Base-by-base conservation (phyloP, 2,113 vertebrate species). In the Dunckerocampus dactyliophorus region DNA sequence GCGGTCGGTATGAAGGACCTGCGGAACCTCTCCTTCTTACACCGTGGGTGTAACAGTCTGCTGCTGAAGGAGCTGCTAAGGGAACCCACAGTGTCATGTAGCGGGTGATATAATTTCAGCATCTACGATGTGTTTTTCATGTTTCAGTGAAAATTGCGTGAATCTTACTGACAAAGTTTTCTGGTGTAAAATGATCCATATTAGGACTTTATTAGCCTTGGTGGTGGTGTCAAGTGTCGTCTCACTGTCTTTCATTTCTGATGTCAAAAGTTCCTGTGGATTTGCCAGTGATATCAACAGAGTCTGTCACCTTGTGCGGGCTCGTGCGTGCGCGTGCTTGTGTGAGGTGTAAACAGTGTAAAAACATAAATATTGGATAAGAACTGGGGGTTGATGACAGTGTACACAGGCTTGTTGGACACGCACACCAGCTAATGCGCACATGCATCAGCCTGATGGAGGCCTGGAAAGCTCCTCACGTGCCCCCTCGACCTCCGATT, bases 321-420 rank as follows among this genome's bases (percentile, higher is more conserved):
- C 43, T 69, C 2, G 14, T 46, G 24, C 10, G 2, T 46, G 45
- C 3, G 12, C 45, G 5, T 22, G 34, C 19, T 47, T 45, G 50
- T 77, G 59, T 85, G 6, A 72, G 61, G 73, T 82, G 42, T 73
- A 74, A 81, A 85, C 84, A 84, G 16, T 16, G 22, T 12, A 15
- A 63, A 60, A 80, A 63, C 71, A 73, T 79, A 74, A 88, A 84
- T 74, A 82, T 63, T 80, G 69, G 73, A 51, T 56, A 16, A 0
- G 64, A 62, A 21, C 19, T 48, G 50, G 63, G 55, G 54, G 68
- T 75, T 49, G 82, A 74, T 84, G 79, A 82, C 52, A 82, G 31
- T 66, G 60, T 73, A 84, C 69, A 82, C 81, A 81, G 28, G 14
- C 48, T 56, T 63, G 64, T 6, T 66, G 61, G 70, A 67, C 59